Conservation (phyloP, 2,113 vertebrate species). For the Mellivora capensis region DNA sequence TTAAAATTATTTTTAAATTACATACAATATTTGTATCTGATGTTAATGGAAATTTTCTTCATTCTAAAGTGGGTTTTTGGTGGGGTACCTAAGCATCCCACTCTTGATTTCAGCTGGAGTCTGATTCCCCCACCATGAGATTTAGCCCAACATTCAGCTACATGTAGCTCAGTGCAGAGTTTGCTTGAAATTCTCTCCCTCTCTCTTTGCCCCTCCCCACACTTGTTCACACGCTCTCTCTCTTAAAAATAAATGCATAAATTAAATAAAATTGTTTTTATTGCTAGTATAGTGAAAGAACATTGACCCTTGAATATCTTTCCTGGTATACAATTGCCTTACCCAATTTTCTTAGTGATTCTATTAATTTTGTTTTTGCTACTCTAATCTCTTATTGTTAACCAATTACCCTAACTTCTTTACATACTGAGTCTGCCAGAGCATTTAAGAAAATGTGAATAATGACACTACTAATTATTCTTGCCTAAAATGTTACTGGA, state of each 20-base stretch:
- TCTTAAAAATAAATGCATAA: neutral
- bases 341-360: neutral
- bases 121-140: neutral
- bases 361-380: neutral
- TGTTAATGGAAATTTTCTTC: neutral
- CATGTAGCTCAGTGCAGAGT: neutral
- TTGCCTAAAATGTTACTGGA: neutral
- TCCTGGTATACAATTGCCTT: neutral
- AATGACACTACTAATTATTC: neutral
- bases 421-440: neutral
- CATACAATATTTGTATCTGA: neutral
- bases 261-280: neutral
- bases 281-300: neutral
- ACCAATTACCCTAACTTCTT: neutral
- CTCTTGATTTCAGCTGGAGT: neutral
- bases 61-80: neutral
- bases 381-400: neutral
- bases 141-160: neutral
- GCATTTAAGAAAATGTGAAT: neutral
- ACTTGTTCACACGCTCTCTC: neutral
- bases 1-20: neutral
- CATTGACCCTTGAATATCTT: neutral
- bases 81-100: neutral
- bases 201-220: neutral
- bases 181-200: neutral